Conservation (phyloP, 2,888 invertebrate genomes). For the Drosophila maculinotata region DNA sequence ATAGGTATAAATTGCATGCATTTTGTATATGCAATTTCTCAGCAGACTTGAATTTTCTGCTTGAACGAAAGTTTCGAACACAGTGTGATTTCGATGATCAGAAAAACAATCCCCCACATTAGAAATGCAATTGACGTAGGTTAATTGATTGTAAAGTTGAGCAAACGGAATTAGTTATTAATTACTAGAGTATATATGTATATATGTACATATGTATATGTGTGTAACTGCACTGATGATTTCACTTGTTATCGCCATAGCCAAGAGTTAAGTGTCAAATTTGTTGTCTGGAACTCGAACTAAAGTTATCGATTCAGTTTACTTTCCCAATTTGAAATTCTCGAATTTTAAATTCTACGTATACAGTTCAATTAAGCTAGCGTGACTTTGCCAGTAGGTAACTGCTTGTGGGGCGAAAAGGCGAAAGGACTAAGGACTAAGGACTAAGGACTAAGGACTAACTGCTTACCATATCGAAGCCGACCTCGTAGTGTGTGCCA, state of each 20-base stretch:
- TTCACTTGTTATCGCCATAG: neutral
- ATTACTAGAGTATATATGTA: neutral
- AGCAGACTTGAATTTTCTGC: slow-evolving; percentile 37
- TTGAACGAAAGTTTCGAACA: slow-evolving; percentile 43
- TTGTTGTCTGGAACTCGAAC: too few relatives aligned
- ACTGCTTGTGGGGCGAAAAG: neutral
- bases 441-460: neutral
- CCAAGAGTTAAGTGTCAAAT: neutral
- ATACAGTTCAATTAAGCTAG: slow-evolving; percentile 6
- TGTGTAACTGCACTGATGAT: neutral
- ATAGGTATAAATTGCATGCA: too few relatives aligned
- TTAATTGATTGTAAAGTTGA: neutral
- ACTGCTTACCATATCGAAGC: slow-evolving; percentile 92
- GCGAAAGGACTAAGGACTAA: slow-evolving; percentile 11
- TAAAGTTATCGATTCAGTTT: too few relatives aligned
- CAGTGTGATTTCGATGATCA: slow-evolving; percentile 11
- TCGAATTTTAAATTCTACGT: too few relatives aligned
- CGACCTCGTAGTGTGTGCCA: slow-evolving; percentile 94
- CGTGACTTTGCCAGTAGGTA: slow-evolving; percentile 18
- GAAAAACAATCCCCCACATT: slow-evolving; percentile 2
- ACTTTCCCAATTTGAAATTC: too few relatives aligned
- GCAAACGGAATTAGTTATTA: neutral
- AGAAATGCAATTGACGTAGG: slow-evolving; percentile 2
- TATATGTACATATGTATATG: neutral
- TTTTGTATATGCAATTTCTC: slow-evolving; percentile 15